Conservation (phyloP, 2,888 invertebrate species). For the Rhorus exstirpatorius region DNA sequence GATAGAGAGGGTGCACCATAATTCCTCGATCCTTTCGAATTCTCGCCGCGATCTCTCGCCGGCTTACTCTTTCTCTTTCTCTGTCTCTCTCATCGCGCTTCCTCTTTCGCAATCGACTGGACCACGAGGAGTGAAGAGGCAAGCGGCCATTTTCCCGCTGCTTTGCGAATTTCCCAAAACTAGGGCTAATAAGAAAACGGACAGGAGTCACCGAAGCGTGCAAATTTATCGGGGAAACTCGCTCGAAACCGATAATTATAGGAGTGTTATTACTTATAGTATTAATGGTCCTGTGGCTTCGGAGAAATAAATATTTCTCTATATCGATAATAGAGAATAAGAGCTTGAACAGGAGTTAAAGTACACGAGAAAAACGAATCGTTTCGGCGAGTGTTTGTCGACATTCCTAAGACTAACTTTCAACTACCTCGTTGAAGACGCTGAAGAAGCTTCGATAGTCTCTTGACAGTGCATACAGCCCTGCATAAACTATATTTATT, state of each 20-base stretch:
- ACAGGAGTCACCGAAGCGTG: slow-evolving; percentile 27
- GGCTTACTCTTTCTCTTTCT: neutral
- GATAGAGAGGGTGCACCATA: slow-evolving; percentile 40
- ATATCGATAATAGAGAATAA: slow-evolving; percentile 2
- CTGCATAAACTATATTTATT: neutral
- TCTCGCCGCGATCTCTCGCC: slow-evolving; percentile 44
- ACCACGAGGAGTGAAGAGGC: slow-evolving; percentile 1
- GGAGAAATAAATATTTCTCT: neutral
- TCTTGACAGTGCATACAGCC: slow-evolving; percentile 10
- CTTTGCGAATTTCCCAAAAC: slow-evolving; percentile 41
- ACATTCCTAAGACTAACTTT: slow-evolving; percentile 28
- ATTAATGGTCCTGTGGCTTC: slow-evolving; percentile 31
- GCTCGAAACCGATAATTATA: slow-evolving; percentile 16
- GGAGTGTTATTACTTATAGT: slow-evolving; percentile 11
- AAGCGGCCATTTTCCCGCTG: slow-evolving; percentile 12
- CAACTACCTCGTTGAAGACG: neutral
- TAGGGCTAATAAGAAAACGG: slow-evolving; percentile 10
- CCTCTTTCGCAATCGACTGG: neutral
- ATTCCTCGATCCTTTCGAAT: slow-evolving; percentile 60
- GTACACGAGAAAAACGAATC: neutral
- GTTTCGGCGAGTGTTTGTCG: neutral
- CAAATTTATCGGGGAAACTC: slow-evolving; percentile 44
- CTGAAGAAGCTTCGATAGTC: slow-evolving; percentile 24
- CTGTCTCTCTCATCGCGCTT: neutral
- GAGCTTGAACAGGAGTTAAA: neutral